A percentile compares a stretch with the other conserved stretches of the same genome.
These are phyloP conservation scores for Seira ritae DNA, from an alignment of 2,888 invertebrate species.

Conservation along the genomic window DNA sequence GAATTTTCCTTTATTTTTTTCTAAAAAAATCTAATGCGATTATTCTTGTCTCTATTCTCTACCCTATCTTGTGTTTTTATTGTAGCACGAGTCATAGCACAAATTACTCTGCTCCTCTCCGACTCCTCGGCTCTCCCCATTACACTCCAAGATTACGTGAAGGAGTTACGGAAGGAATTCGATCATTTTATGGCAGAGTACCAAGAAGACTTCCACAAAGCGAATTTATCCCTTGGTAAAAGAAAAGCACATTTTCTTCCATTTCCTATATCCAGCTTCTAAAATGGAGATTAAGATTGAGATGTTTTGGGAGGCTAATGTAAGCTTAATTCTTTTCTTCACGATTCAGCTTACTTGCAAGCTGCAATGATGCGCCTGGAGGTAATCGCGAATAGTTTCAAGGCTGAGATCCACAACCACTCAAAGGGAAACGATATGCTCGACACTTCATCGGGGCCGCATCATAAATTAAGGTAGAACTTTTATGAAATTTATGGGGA, in stretches of 20 bases:
- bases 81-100: conserved; percentile 70
- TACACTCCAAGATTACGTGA: conserved; percentile 72
- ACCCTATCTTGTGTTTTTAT: background rate
- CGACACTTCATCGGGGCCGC: conserved; percentile 43
- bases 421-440: conserved; percentile 54
- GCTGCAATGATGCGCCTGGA: conserved; percentile 73
- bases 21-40: no score
- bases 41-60: no score
- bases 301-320: no score
- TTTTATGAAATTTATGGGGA: background rate
- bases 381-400: conserved; percentile 73
- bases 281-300: no score
- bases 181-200: conserved; percentile 73
- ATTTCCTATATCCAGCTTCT: background rate
- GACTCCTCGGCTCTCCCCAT: conserved; percentile 72
- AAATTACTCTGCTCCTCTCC: conserved; percentile 69
- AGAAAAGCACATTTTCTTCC: conserved; percentile 33
- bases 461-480: conserved; percentile 59
- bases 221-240: conserved; percentile 73
- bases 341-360: conserved; percentile 70
- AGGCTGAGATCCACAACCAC: conserved; percentile 71
- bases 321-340: conserved; percentile 27
- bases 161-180: conserved; percentile 72
- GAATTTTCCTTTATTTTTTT: no score
- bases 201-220: conserved; percentile 73